These are phyloP conservation scores for Okapia johnstoni DNA, from an alignment of 2,113 vertebrate genomes.

Conservation along the genomic window DNA sequence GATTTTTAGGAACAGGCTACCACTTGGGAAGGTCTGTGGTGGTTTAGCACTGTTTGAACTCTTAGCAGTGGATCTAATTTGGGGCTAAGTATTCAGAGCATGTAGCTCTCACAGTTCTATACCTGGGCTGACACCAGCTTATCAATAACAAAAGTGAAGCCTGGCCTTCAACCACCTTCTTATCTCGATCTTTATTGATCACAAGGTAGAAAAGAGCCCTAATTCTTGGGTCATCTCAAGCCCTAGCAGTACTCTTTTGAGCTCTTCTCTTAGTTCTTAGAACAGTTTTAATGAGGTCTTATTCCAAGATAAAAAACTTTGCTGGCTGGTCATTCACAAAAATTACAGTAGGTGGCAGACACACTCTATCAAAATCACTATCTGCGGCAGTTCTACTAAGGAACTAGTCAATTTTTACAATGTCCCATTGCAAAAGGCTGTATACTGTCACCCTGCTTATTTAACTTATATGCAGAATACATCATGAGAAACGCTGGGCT, in stretches of 20 bases:
- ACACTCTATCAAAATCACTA: background rate
- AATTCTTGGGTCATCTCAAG: background rate
- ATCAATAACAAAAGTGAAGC: background rate
- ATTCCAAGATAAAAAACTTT: background rate
- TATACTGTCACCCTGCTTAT: background rate
- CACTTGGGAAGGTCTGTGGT: background rate
- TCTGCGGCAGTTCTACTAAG: background rate
- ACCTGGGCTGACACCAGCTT: background rate
- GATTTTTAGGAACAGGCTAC: background rate
- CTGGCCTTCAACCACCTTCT: background rate
- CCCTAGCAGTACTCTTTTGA: background rate
- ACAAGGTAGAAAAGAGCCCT: background rate
- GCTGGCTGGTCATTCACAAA: background rate
- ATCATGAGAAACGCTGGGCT: background rate
- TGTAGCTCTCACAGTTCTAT: background rate
- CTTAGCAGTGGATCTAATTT: background rate
- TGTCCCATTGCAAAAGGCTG: background rate
- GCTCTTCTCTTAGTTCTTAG: background rate
- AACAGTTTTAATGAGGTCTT: background rate
- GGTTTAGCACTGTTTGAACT: background rate
- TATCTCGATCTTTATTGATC: background rate
- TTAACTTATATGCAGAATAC: background rate
- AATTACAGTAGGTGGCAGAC: conserved; percentile 54
- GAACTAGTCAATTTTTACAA: background rate
- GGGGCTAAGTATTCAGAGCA: background rate